These are phyloP conservation scores for Pseudotriccus pelzelni DNA, from an alignment of 2,797 vertebrate genomes.

Conservation along the genomic window DNA sequence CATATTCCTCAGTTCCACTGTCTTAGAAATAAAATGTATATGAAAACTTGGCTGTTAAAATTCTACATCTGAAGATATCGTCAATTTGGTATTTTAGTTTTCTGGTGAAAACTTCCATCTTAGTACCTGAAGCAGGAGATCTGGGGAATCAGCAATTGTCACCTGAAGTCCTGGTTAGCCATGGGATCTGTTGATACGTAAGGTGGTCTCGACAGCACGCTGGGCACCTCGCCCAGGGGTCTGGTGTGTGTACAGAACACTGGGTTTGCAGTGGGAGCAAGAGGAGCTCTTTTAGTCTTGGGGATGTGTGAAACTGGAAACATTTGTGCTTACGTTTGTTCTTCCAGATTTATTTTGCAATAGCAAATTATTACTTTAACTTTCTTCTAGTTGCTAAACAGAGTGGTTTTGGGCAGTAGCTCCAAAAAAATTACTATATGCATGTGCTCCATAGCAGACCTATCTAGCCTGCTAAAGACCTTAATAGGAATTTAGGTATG, in stretches of 20 bases:
- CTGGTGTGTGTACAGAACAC: rapidly evolving
- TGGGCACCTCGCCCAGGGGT: rapidly evolving
- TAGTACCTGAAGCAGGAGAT: not conserved
- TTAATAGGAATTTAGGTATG: not conserved
- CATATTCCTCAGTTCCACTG: not conserved
- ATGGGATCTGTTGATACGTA: rapidly evolving
- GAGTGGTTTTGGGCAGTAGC: not conserved
- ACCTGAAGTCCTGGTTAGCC: not conserved
- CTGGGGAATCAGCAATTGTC: not conserved
- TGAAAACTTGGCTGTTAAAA: not conserved
- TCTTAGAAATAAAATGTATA: not conserved
- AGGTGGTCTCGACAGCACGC: rapidly evolving
- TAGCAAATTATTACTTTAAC: not conserved
- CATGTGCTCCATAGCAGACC: not conserved
- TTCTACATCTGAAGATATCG: not conserved
- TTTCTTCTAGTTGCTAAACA: not conserved
- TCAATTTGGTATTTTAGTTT: not conserved
- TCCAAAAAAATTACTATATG: rapidly evolving
- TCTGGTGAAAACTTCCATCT: not conserved
- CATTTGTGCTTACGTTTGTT: not conserved
- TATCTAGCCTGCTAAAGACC: not conserved
- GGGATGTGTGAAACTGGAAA: not conserved
- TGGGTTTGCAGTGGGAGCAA: not conserved
- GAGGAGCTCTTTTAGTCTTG: not conserved
- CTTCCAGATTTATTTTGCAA: not conserved